Conservation (phyloP, 2,797 vertebrate genomes). For the Anas georgica region DNA sequence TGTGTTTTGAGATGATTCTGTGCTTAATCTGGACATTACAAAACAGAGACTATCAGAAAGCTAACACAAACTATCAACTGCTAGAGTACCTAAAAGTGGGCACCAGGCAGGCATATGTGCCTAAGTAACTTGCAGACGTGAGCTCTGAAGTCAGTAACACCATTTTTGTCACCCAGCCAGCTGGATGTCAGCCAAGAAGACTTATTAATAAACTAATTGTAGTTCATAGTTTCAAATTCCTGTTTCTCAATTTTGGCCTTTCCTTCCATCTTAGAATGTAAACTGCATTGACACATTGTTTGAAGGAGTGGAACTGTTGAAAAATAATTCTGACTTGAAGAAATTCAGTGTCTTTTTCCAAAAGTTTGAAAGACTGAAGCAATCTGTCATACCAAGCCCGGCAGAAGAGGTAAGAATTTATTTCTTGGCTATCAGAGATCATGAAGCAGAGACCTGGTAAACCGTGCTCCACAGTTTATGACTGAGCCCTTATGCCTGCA, state of each 20-base stretch:
- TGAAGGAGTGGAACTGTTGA: conserved; percentile 53
- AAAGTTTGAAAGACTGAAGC: conserved; percentile 64
- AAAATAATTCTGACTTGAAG: background rate
- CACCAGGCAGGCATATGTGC: rapidly evolving
- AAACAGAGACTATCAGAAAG: background rate
- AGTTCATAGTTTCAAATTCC: background rate
- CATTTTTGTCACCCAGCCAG: background rate
- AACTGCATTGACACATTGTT: conserved; percentile 59
- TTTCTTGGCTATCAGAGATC: background rate
- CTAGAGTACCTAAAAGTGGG: background rate
- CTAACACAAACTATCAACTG: rapidly evolving
- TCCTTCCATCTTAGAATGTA: background rate
- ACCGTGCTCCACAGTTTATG: background rate
- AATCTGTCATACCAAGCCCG: background rate
- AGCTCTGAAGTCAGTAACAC: background rate
- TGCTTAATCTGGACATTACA: background rate
- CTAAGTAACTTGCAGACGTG: rapidly evolving
- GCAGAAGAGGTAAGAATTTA: background rate
- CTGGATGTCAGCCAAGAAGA: background rate
- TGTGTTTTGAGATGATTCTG: background rate
- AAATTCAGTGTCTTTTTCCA: conserved; percentile 43
- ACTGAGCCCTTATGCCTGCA: rapidly evolving
- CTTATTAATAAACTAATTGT: background rate
- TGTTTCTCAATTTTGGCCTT: background rate
- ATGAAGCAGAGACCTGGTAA: background rate